These are phyloP conservation scores for Moxostoma hubbsi DNA, from an alignment of 2,797 vertebrate genomes.

Conservation along the genomic window DNA sequence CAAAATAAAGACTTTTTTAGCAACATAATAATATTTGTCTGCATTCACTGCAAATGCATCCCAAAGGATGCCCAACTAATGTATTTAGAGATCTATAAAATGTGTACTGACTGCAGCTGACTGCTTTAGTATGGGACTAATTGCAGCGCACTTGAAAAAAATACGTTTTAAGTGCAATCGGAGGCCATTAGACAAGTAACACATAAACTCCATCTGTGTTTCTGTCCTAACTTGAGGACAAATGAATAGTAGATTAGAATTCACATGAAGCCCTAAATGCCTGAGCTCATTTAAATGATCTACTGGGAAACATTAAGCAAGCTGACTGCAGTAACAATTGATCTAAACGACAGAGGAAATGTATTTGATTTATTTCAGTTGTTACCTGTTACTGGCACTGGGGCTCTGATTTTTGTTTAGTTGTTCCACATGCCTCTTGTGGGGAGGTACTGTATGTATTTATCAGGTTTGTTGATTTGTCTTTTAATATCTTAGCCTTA, in stretches of 20 bases:
- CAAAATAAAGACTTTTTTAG: too few species aligned
- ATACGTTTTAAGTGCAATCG: conserved; percentile 52
- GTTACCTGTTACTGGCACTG: conserved; percentile 56
- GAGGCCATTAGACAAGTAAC: conserved; percentile 49
- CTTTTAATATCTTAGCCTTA: conserved; percentile 54
- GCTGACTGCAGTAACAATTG: conserved; percentile 60
- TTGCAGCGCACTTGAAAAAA: conserved; percentile 44
- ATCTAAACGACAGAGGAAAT: conserved; percentile 61
- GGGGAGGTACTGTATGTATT: conserved; percentile 39
- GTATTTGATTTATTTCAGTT: conserved; percentile 61
- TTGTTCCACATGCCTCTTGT: conserved; percentile 53
- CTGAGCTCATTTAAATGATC: conserved; percentile 61
- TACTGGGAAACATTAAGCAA: conserved; percentile 60
- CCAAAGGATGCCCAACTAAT: too few species aligned
- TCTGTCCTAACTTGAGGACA: conserved; percentile 50
- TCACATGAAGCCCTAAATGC: conserved; percentile 55
- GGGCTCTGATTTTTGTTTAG: conserved; percentile 62
- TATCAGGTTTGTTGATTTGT: conserved; percentile 55
- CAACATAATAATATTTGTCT: too few species aligned
- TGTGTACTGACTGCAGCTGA: too few species aligned
- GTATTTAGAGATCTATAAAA: too few species aligned
- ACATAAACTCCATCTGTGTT: conserved; percentile 48
- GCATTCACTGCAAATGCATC: too few species aligned
- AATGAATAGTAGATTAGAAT: conserved; percentile 63
- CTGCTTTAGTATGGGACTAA: conserved; percentile 24